These are phyloP conservation scores for Drosophila bocki DNA, from an alignment of 1,140 invertebrate genomes.

Conservation along the genomic window DNA sequence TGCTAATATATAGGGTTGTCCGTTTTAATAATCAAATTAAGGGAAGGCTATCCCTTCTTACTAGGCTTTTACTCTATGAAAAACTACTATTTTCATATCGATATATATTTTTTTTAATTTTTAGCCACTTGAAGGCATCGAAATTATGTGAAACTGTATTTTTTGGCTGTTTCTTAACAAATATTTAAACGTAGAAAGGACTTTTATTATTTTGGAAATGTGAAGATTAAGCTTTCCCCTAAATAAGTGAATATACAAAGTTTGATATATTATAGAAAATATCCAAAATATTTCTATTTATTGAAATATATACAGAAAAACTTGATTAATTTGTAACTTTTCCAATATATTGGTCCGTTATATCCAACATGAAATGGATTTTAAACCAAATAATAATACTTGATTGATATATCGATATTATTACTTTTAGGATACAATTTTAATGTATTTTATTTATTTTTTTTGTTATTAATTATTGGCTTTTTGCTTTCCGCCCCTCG, in stretches of 20 bases:
- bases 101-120: neutral
- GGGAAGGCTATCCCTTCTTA: neutral
- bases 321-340: neutral
- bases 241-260: neutral
- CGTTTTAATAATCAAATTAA: neutral
- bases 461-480: neutral
- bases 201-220: too few species aligned
- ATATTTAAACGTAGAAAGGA: too few species aligned
- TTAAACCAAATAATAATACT: neutral
- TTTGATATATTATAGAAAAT: neutral
- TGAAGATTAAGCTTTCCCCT: neutral
- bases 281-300: too few species aligned
- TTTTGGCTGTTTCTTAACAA: neutral
- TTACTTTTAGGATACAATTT: neutral
- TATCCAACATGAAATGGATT: neutral
- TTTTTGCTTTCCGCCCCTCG: constrained; percentile 10
- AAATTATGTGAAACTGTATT: neutral
- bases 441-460: neutral
- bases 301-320: neutral
- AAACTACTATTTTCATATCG: neutral
- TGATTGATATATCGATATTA: neutral
- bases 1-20: neutral
- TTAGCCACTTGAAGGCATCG: neutral
- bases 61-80: neutral
- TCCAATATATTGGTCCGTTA: neutral